These are phyloP conservation scores for Dicaeum eximium DNA, from an alignment of 2,113 vertebrate species.

Conservation along the genomic window DNA sequence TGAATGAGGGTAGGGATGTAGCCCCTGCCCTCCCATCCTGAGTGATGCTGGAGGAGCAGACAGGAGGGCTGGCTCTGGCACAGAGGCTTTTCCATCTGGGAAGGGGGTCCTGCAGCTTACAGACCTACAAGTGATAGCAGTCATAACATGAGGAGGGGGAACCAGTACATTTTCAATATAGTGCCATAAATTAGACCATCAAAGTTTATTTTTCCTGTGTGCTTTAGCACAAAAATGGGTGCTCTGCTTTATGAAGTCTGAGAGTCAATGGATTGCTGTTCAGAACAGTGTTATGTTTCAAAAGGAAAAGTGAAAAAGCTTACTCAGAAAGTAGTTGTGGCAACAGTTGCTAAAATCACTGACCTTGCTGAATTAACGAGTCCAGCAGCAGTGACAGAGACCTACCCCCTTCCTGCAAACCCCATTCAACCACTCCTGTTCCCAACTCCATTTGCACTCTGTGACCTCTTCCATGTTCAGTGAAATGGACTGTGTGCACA, in stretches of 20 bases:
- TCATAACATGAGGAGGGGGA: not conserved
- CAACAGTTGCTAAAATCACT: not conserved
- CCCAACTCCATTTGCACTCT: accelerated
- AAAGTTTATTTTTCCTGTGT: not conserved
- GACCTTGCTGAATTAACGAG: not conserved
- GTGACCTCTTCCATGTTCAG: accelerated
- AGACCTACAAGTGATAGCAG: not conserved
- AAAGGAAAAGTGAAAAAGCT: not conserved
- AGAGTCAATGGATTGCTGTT: not conserved
- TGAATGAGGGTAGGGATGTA: not conserved
- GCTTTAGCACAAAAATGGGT: not conserved
- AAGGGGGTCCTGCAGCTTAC: not conserved
- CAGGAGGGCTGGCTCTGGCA: not conserved
- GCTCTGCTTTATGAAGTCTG: not conserved
- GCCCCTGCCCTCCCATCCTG: not conserved
- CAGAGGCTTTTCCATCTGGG: not conserved
- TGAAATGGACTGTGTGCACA: not conserved
- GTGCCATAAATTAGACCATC: accelerated
- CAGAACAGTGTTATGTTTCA: not conserved
- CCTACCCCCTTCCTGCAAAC: not conserved
- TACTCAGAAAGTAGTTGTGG: not conserved
- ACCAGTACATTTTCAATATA: not conserved
- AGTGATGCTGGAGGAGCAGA: not conserved
- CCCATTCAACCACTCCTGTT: not conserved
- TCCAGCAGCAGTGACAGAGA: not conserved